Percentiles rank a stretch among this genome's conserved stretches.
Conservation (phyloP, 2,888 invertebrate species). For the Orchesellides sinensis region DNA sequence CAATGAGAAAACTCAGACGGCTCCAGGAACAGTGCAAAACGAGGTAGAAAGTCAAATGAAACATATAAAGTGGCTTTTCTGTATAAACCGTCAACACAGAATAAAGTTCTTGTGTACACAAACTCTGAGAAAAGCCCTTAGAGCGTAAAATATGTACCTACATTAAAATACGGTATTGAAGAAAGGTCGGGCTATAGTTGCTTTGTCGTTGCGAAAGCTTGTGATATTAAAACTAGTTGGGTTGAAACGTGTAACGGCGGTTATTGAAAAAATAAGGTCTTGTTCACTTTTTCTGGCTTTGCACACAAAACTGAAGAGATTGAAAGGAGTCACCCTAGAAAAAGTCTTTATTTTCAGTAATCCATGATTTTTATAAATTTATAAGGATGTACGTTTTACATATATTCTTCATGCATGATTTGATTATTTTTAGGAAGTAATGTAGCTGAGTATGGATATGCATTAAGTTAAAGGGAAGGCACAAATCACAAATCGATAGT, state of each 20-base stretch:
- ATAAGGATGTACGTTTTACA: too few species aligned
- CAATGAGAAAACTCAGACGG: neutral
- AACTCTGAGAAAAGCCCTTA: slow-evolving; percentile 4
- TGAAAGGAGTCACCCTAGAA: too few species aligned
- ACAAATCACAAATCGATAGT: slow-evolving; percentile 74
- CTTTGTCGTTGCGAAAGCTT: slow-evolving; percentile 33
- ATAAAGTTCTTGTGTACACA: slow-evolving; percentile 32
- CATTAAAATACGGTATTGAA: neutral
- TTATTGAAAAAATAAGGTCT: neutral
- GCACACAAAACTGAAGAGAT: too few species aligned
- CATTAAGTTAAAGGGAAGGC: too few species aligned
- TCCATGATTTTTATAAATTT: too few species aligned
- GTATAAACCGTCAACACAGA: neutral
- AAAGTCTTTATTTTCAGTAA: too few species aligned
- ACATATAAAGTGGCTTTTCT: neutral
- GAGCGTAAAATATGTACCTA: neutral
- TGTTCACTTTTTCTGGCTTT: neutral
- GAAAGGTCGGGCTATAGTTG: slow-evolving; percentile 42
- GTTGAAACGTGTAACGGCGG: neutral
- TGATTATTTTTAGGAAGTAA: too few species aligned
- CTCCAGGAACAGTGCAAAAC: neutral
- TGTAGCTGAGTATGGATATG: too few species aligned
- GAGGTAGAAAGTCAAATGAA: slow-evolving; percentile 39
- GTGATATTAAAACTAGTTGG: slow-evolving; percentile 42
- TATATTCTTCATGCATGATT: too few species aligned